Conservation (phyloP, 2,113 vertebrate species). For the Chitala chitala region DNA sequence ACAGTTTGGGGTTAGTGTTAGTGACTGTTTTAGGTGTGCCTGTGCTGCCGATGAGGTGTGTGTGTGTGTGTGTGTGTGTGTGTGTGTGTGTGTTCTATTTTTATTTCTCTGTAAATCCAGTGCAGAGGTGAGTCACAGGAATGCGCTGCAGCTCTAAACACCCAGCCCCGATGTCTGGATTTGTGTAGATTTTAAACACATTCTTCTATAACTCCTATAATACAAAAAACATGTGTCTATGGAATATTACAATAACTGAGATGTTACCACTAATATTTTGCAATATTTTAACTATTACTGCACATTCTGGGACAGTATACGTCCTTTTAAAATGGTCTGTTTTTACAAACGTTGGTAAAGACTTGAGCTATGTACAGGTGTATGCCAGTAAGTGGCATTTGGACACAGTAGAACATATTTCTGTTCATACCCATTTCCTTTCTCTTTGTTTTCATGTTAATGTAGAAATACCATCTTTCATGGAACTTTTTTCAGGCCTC, state of each 20-base stretch:
- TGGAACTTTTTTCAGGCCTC: conserved; percentile 42
- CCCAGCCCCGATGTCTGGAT: background rate
- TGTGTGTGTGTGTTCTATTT: too few relatives aligned
- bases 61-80: too few relatives aligned
- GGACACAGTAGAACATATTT: background rate
- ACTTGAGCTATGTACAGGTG: conserved; percentile 6
- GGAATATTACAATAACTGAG: too few relatives aligned
- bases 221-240: background rate
- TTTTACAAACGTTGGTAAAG: background rate
- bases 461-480: conserved; percentile 42
- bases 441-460: conserved; percentile 36
- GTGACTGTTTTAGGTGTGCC: too few relatives aligned
- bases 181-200: background rate
- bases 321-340: background rate
- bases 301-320: too few relatives aligned
- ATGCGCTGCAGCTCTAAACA: background rate
- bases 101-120: background rate
- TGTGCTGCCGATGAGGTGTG: too few relatives aligned
- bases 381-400: conserved; percentile 1
- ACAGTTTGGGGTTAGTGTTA: too few relatives aligned
- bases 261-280: too few relatives aligned
- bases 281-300: too few relatives aligned
- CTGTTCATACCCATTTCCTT: background rate
- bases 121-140: background rate
- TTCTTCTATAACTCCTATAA: background rate